Conservation (phyloP, 2,113 vertebrate species). For the Corvus hawaiiensis region DNA sequence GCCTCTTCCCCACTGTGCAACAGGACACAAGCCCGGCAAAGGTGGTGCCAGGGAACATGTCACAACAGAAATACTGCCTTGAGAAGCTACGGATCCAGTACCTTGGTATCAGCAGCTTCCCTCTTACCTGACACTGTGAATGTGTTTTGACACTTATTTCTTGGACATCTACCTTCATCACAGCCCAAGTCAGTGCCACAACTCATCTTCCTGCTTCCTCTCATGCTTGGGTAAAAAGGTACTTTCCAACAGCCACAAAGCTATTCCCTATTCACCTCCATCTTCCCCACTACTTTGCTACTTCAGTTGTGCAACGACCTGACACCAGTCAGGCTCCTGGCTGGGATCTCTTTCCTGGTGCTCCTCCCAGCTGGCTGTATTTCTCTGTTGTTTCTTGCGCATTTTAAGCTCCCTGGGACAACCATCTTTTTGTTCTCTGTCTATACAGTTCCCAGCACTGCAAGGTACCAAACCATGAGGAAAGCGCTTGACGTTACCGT, state of each 20-base stretch:
- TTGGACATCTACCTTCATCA: not conserved
- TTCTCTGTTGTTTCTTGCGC: not conserved
- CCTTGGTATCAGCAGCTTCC: not conserved
- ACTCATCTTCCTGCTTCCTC: not conserved
- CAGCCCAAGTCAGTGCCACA: not conserved
- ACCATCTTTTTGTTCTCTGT: conserved; percentile 21
- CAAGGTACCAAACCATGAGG: conserved; percentile 1
- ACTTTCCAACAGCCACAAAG: not conserved
- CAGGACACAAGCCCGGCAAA: not conserved
- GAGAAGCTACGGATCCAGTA: not conserved
- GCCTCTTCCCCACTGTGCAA: not conserved
- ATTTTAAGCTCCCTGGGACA: conserved; percentile 18
- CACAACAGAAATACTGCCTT: not conserved
- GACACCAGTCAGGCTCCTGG: not conserved
- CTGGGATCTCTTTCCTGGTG: not conserved
- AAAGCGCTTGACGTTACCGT: not conserved
- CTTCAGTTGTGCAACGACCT: not conserved
- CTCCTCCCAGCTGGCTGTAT: not conserved
- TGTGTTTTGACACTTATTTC: not conserved
- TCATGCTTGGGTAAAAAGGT: not conserved
- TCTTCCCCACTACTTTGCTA: not conserved
- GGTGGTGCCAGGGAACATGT: not conserved
- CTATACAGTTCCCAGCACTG: not conserved
- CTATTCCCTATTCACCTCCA: not conserved
- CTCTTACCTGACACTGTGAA: not conserved